Evolutionary conservation across 1,140 invertebrate genomes (phyloP).

Genomic region (Nautilus pompilius): DNA sequence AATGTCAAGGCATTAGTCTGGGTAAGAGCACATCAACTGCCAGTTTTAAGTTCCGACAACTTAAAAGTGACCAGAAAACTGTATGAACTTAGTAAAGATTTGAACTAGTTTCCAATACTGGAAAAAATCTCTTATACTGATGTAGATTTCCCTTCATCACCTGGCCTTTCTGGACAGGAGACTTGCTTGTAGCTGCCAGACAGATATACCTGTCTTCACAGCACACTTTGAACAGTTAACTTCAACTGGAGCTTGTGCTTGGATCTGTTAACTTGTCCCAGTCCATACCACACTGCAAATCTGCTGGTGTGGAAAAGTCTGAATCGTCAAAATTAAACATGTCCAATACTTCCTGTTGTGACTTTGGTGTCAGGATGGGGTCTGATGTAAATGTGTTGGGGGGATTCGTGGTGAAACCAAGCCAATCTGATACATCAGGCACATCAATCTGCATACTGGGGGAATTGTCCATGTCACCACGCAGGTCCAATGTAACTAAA

Average conservation of each 20-base stretch:
- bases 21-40: no score
- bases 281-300: constrained; percentile 50
- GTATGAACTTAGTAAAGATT: no score
- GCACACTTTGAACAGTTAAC: no score
- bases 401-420: constrained; percentile 53
- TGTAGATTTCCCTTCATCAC: no score
- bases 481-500: constrained; percentile 24
- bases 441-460: constrained; percentile 68
- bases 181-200: no score
- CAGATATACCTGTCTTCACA: no score
- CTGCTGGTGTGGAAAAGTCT: constrained; percentile 64
- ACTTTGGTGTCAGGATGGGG: constrained; percentile 62
- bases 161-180: no score
- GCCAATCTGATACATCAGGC: constrained; percentile 68
- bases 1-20: no score
- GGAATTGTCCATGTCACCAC: constrained; percentile 24
- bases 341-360: constrained; percentile 66
- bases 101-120: no score
- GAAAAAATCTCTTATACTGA: no score
- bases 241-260: constrained; percentile 10
- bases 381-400: constrained; percentile 58
- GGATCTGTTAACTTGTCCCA: constrained; percentile 48
- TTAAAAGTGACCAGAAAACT: no score
- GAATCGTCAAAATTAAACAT: constrained; percentile 70
- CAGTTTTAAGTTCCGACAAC: no score